Evolutionary conservation across 2,797 vertebrate genomes (phyloP).

Genomic region (Muraenolepis orangiensis): DNA sequence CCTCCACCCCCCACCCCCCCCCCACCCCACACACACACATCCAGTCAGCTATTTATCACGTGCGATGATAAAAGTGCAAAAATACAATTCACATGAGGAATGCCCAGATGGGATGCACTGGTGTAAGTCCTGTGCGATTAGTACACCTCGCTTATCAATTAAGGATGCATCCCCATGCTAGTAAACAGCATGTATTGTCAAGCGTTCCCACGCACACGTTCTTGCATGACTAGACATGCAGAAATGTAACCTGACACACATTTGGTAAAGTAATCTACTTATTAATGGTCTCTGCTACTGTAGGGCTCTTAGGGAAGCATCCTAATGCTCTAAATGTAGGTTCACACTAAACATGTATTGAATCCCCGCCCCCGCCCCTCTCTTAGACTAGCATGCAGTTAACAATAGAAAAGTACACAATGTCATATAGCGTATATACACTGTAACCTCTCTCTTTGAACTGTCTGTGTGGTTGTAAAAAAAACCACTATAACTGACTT

Average conservation of each 20-base stretch:
- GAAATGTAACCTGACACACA: conserved; percentile 65
- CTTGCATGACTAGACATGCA: conserved; percentile 57
- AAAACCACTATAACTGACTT: conserved; percentile 14
- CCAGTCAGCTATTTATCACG: conserved; percentile 6
- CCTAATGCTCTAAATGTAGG: conserved; percentile 1
- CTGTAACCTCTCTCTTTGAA: not conserved
- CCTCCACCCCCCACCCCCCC: too few species aligned
- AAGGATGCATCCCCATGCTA: conserved; percentile 15
- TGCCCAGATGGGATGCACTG: conserved; percentile 12
- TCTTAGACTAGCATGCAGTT: not conserved
- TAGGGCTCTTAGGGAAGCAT: conserved; percentile 32
- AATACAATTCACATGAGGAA: not conserved
- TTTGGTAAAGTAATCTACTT: conserved; percentile 69
- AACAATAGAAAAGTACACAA: too few species aligned
- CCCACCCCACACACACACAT: too few species aligned
- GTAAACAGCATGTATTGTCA: conserved; percentile 56
- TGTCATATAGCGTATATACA: not conserved
- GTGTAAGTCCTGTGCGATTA: not conserved
- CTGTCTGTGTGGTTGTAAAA: conserved; percentile 13
- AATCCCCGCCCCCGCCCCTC: not conserved
- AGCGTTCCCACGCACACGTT: conserved; percentile 49
- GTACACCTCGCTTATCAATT: not conserved
- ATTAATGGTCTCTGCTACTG: conserved; percentile 50
- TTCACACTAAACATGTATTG: not conserved
- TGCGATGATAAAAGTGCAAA: not conserved